Percentiles rank a stretch among this genome's conserved stretches.
These are phyloP conservation scores for Scaptomyza flava DNA, from an alignment of 2,888 invertebrate genomes.

Conservation along the genomic window DNA sequence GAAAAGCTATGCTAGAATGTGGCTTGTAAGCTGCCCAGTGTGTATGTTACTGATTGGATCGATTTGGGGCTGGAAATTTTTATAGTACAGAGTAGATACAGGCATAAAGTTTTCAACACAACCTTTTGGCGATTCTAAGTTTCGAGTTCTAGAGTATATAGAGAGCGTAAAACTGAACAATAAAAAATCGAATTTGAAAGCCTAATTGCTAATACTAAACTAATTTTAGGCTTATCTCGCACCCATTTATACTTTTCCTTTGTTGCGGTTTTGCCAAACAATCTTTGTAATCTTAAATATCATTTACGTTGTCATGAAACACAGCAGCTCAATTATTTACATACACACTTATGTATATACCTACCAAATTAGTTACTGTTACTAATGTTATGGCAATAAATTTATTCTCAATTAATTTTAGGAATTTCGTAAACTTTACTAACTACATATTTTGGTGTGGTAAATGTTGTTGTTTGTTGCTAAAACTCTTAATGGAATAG, in stretches of 20 bases:
- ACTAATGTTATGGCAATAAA: constrained; percentile 43
- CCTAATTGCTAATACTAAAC: constrained; percentile 44
- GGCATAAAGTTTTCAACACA: constrained; percentile 74
- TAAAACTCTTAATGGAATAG: constrained; percentile 76
- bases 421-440: constrained; percentile 62
- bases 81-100: constrained; percentile 51
- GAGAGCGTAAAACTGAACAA: constrained; percentile 52
- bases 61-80: constrained; percentile 22
- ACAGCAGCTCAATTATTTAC: constrained; percentile 77
- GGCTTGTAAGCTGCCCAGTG: constrained; percentile 39
- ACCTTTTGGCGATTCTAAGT: constrained; percentile 68
- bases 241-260: constrained; percentile 12
- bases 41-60: constrained; percentile 30
- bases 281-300: constrained; percentile 44
- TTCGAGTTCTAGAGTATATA: constrained; percentile 31
- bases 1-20: constrained; percentile 50
- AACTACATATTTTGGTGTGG: constrained; percentile 57
- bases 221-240: constrained; percentile 38
- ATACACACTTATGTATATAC: constrained; percentile 42
- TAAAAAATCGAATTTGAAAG: constrained; percentile 27
- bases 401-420: constrained; percentile 24
- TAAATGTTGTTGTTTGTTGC: constrained; percentile 37
- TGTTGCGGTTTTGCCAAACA: constrained; percentile 35
- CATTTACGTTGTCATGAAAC: constrained; percentile 81
- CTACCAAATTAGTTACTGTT: constrained; percentile 52